Base-by-base conservation (phyloP, 1,140 invertebrate species). In the Philotrypesis tridentata region DNA sequence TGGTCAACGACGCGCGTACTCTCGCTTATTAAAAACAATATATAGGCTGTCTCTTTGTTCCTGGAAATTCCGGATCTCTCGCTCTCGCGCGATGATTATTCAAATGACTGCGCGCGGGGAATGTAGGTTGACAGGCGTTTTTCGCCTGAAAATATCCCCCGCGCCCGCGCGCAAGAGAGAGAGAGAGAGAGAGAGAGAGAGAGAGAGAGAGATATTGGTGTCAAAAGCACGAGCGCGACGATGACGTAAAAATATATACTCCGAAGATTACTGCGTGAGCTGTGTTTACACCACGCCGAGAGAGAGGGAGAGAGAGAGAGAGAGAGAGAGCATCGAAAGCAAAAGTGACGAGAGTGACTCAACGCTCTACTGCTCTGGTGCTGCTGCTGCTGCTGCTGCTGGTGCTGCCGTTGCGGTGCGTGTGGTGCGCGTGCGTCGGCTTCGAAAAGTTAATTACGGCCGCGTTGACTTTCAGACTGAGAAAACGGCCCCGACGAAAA, bases 341-440 rank as follows among this genome's bases (percentile, higher is more conserved):
- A 81, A 81, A 81, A 81, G 72, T 81, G 79, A 81, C 79, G 72
- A 75, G 43, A 74, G 72, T 81, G 79, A 81, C 71, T 81, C 71
- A 81, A 75, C 79, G n/a, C 2, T 33, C 31, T 55, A 25, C n/a
- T n/a, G n/a, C n/a, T n/a, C n/a, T n/a, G n/a, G n/a, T n/a, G n/a
- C n/a, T n/a, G n/a, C n/a, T n/a, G n/a, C n/a, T n/a, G n/a, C n/a
- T n/a, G n/a, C n/a, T n/a, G n/a, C n/a, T n/a, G n/a, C n/a, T n/a
- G n/a, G n/a, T n/a, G n/a, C n/a, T n/a, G n/a, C n/a, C n/a, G n/a
- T n/a, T n/a, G n/a, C n/a, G n/a, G 14, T 33, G 29, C 25, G 23
- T 37, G 23, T 6, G 65, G 25, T 63, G 37, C 5, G 21, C 14
- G 37, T 37, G 40, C 11, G 67, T 31, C 40, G 48, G 27, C 71